Percentiles rank a stretch among this genome's conserved stretches.
phyloP scores from a whole-genome alignment of 2,888 invertebrate species.

The Tenthredo livida region DNA sequence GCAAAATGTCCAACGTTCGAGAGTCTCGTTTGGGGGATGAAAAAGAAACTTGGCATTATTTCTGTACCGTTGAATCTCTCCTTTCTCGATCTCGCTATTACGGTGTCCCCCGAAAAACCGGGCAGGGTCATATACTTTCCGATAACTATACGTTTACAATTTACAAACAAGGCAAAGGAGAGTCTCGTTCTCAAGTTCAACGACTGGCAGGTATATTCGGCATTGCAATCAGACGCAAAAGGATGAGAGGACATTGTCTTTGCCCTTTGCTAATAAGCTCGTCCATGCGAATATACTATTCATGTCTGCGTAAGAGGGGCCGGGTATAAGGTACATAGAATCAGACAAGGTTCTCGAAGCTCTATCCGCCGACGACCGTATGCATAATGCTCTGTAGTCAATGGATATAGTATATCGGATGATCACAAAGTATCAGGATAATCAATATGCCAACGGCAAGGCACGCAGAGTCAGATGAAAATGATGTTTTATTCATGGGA shows the following conservation, averaged over 20 bases:
- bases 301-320: neutral
- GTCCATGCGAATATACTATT: neutral
- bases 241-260: slow-evolving; percentile 15
- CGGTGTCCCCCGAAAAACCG: neutral
- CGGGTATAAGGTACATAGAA: neutral
- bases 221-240: neutral
- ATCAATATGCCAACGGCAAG: slow-evolving; percentile 47
- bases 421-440: slow-evolving; percentile 48
- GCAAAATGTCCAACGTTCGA: neutral
- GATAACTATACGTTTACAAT: neutral
- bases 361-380: neutral
- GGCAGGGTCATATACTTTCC: neutral
- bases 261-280: neutral
- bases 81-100: neutral
- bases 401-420: slow-evolving; percentile 29
- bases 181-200: neutral
- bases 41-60: neutral
- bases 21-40: neutral
- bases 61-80: neutral
- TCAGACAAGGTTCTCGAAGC: slow-evolving; percentile 13
- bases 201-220: neutral
- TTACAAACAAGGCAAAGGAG: neutral
- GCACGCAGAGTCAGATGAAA: slow-evolving; percentile 49
- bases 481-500: slow-evolving; percentile 57
- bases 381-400: slow-evolving; percentile 2